Evolutionary conservation across 2,888 invertebrate genomes (phyloP), one percentile per base, ranked within the genome.

Genomic region (Xestia xanthographa): DNA sequence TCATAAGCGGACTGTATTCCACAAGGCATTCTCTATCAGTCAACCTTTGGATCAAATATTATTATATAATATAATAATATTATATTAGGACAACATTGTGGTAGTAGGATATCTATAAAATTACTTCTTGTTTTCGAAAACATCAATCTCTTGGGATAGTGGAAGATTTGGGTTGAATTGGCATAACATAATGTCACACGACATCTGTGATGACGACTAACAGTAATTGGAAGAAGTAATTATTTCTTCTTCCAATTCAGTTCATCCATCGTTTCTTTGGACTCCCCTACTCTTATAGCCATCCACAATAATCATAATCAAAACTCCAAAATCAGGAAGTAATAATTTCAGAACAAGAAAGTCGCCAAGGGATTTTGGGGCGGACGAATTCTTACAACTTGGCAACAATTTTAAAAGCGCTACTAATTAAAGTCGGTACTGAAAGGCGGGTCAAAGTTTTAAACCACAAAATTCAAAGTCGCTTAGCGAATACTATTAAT

Each of bases 401-500:
- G 38, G 53, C 29, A 78, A 77, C 48, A 72, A 79, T 72, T 77
- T 72, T 77, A 65, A 77, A 77, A 78, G 72, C 48, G 56, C 41
- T 50, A 43, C 79, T 77, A 71, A 77, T 77, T 78, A 71, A 78
- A 77, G 12, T 26, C 14, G 63, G 1, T 45, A 41, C n/a, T 63
- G 26, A 41, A 71, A 78, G 71, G 17, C 29, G 29, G 77, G 79
- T 56, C 79, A 56, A 77, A 77, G 12, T 71, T 71, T 56, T 48
- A 77, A 70, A 63, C 56, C 63, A 65, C 56, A 71, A 56, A 62
- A 56, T 72, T 41, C 17, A 56, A 78, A 72, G 65, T 72, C 56
- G 48, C 72, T 72, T 79, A 79, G 41, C 79, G 65, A 72, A 17
- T 65, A 48, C 72, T 78, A 65, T 77, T 72, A 71, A 56, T 78